These are phyloP conservation scores for Cephalotes varians DNA, from an alignment of 2,888 invertebrate genomes.

Conservation along the genomic window DNA sequence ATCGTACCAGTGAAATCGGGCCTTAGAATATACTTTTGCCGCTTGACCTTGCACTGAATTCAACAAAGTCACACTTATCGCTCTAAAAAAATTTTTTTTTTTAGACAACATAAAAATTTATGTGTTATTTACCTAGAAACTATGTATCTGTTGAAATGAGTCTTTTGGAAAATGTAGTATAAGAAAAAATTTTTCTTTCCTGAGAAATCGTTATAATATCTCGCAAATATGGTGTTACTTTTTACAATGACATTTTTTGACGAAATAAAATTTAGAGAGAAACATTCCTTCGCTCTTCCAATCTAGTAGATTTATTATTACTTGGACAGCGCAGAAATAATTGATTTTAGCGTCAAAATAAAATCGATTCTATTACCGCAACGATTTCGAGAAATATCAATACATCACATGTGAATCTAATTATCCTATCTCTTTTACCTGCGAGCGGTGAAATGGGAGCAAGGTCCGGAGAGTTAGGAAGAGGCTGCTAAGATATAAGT, in stretches of 20 bases:
- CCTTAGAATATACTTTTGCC: slow-evolving; percentile 15
- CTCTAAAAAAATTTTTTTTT: not conserved
- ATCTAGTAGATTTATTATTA: not conserved
- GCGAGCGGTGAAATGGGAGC: slow-evolving; percentile 84
- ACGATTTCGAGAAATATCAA: slow-evolving; percentile 48
- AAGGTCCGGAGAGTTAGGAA: slow-evolving; percentile 85
- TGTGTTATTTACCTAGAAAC: not conserved
- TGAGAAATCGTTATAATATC: not conserved
- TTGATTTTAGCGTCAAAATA: not conserved
- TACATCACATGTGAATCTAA: slow-evolving; percentile 75
- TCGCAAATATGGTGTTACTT: not conserved
- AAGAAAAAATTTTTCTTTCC: not conserved
- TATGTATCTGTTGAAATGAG: not conserved
- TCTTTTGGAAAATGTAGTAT: not conserved
- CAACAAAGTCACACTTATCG: not conserved
- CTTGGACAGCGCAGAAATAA: not conserved
- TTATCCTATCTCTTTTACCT: slow-evolving; percentile 79
- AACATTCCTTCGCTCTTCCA: not conserved
- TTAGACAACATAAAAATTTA: not conserved
- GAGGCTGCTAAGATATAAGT: slow-evolving; percentile 85
- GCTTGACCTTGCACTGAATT: not conserved
- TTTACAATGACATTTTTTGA: not conserved
- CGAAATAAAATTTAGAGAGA: not conserved
- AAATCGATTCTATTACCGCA: not conserved
- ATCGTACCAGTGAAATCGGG: slow-evolving; percentile 64